phyloP scores from a whole-genome alignment of 2,888 invertebrate species.

The Drosophila testacea region DNA sequence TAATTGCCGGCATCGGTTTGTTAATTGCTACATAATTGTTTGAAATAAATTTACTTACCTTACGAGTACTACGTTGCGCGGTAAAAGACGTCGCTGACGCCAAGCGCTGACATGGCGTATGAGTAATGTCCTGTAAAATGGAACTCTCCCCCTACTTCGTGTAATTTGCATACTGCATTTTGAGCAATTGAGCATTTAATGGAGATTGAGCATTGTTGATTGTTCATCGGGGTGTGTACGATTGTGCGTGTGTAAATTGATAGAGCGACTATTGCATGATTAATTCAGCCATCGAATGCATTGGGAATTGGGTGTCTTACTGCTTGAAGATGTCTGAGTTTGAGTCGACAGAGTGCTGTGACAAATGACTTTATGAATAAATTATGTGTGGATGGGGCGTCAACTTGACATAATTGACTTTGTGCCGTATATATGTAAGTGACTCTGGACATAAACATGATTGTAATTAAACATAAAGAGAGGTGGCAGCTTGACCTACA shows the following conservation, averaged over 20 bases:
- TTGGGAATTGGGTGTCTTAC: slow-evolving; percentile 32
- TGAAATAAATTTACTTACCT: slow-evolving; percentile 75
- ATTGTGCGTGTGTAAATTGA: slow-evolving; percentile 34
- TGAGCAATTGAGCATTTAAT: slow-evolving; percentile 59
- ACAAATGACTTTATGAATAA: slow-evolving; percentile 36
- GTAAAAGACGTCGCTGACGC: slow-evolving; percentile 47
- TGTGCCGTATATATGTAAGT: neutral
- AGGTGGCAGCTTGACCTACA: too few relatives aligned
- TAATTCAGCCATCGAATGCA: slow-evolving; percentile 54
- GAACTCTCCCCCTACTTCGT: slow-evolving; percentile 10
- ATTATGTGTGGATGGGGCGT: neutral
- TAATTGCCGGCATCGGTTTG: slow-evolving; percentile 80
- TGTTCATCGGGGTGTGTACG: slow-evolving; percentile 10
- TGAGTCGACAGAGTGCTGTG: slow-evolving; percentile 9
- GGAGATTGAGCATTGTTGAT: slow-evolving; percentile 54
- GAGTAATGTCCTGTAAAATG: slow-evolving; percentile 63
- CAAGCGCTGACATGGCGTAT: slow-evolving; percentile 69
- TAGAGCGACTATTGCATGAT: slow-evolving; percentile 60
- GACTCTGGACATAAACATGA: slow-evolving; percentile 3
- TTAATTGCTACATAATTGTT: slow-evolving; percentile 80
- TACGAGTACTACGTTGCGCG: slow-evolving; percentile 20
- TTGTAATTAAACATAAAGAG: neutral
- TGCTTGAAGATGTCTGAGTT: slow-evolving; percentile 4
- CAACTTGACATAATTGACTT: slow-evolving; percentile 22
- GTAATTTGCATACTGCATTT: slow-evolving; percentile 58